Base-by-base conservation (phyloP, 2,113 vertebrate genomes). In the Bombycilla garrulus region DNA sequence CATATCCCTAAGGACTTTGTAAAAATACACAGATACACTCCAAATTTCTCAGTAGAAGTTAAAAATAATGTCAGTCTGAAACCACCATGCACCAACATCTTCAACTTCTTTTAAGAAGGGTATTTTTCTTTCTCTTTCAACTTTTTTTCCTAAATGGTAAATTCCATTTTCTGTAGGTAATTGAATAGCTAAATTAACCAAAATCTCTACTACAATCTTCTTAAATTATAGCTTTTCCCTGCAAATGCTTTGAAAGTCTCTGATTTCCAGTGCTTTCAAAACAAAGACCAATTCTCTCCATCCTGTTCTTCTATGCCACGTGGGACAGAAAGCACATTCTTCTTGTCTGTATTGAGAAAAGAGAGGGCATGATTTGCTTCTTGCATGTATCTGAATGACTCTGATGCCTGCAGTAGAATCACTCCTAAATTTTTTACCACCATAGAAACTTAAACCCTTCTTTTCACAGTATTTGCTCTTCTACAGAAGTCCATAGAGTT, bases 131-230 rank as follows among this genome's bases (percentile, higher is more conserved):
- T 11, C 11, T 76, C 44, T 50, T 92, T 80, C 54, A 92, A 33
- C 14, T 26, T 65, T 60, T 87, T 74, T 48, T 84, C 38, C 36
- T 85, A n/a, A 12, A 26, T 84, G 23, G 40, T 38, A 81, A 92
- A 92, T 89, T 93, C 72, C 53, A 85, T 84, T 92, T 95, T 89
- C 77, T 85, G 2, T 91, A 86, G 36, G 88, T 91, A 93, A 91
- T 76, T 45, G 12, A 84, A 92, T 44, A 88, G 69, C 67, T 94
- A 65, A 15, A 67, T 81, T 79, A 78, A 91, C 69, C 57, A 76
- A 92, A 88, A 94, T 74, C 28, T 89, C 69, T 81, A 69, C 83
- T 91, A 65, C 69, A 91, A 85, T 92, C 65, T 91, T 94, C 72
- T 70, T 84, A 89, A 93, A 91, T 95, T 87, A 87, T 67, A 93